Evolutionary conservation across 2,888 invertebrate genomes (phyloP).

Genomic region (Mythimna lalbum): DNA sequence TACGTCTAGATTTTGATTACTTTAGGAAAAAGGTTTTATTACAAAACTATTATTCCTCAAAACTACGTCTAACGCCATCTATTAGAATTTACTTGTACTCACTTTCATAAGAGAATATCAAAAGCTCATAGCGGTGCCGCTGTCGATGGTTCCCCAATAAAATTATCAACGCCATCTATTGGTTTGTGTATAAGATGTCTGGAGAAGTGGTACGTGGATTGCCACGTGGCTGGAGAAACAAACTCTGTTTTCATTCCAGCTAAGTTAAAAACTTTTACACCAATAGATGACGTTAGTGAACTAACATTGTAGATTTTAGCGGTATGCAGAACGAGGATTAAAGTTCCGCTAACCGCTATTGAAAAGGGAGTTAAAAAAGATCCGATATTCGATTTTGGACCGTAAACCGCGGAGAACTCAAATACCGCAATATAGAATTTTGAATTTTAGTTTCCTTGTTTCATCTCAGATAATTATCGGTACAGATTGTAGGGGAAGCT

Average conservation of each 20-base stretch:
- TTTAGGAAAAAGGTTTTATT: neutral
- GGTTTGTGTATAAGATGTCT: constrained; percentile 1
- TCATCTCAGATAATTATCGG: no score
- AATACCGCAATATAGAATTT: no score
- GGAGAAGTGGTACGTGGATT: neutral
- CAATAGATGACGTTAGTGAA: constrained; percentile 40
- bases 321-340: no score
- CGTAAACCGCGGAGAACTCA: no score
- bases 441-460: no score
- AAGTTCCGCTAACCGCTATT: no score
- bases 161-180: constrained; percentile 61
- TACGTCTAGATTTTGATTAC: no score
- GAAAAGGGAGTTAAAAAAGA: no score
- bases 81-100: constrained; percentile 25
- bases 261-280: neutral
- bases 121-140: no score
- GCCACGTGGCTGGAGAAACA: neutral
- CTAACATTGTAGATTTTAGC: neutral
- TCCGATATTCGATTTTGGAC: no score
- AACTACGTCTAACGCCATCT: constrained; percentile 57
- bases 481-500: no score
- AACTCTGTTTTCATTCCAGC: neutral
- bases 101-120: neutral
- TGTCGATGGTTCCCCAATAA: neutral
- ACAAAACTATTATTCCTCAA: neutral